These are phyloP conservation scores for Zaprionus bogoriensis DNA, from an alignment of 2,888 invertebrate species.

Conservation along the genomic window DNA sequence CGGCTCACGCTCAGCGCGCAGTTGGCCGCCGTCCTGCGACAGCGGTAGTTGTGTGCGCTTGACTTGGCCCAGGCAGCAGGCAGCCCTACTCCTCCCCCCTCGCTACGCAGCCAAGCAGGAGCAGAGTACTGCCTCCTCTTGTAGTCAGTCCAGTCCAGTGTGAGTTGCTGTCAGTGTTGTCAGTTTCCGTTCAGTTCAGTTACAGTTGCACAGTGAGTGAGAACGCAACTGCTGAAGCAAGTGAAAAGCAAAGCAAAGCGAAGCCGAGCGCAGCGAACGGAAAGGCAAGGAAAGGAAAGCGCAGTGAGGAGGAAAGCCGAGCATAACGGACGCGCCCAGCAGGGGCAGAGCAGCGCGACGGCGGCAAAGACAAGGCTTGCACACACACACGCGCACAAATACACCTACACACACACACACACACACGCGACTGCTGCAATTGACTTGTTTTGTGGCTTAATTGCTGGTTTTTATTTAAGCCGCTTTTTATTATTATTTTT, in stretches of 20 bases:
- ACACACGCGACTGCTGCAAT: constrained; percentile 47
- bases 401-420: constrained; percentile 10
- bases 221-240: constrained; percentile 8
- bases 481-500: background rate
- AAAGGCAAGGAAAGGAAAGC: constrained; percentile 3
- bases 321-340: constrained; percentile 23
- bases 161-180: constrained; percentile 7
- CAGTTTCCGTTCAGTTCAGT: background rate
- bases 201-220: constrained; percentile 33
- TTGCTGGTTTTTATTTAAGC: constrained; percentile 40
- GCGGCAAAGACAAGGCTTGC: constrained; percentile 1
- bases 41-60: constrained; percentile 74
- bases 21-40: constrained; percentile 75
- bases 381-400: constrained; percentile 19
- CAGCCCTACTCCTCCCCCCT: background rate
- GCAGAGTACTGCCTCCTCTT: too few relatives aligned
- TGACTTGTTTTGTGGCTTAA: constrained; percentile 62
- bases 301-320: background rate
- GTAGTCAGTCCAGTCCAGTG: too few relatives aligned
- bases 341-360: too few relatives aligned
- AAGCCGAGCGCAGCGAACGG: background rate
- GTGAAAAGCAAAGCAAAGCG: constrained; percentile 4
- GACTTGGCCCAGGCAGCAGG: constrained; percentile 19
- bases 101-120: background rate
- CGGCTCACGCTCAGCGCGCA: constrained; percentile 58